Evolutionary conservation across 2,797 vertebrate species (phyloP).

Genomic region (Chaunax sp.): DNA sequence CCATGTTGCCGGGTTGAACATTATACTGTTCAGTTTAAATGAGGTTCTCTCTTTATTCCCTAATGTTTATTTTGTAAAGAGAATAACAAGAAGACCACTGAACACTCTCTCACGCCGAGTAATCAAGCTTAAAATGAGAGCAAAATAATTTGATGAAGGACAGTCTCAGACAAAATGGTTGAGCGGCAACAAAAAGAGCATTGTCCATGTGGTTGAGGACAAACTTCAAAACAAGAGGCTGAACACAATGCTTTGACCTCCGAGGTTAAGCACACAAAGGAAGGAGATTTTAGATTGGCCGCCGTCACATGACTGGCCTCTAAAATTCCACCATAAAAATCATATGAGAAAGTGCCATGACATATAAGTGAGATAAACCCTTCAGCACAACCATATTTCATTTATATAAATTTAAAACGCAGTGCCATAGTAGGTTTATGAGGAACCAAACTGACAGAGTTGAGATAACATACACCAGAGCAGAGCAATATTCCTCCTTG

Average conservation of each 20-base stretch:
- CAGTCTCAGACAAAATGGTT: constrained; percentile 59
- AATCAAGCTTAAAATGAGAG: constrained; percentile 53
- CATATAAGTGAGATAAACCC: constrained; percentile 42
- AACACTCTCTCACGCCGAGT: constrained; percentile 46
- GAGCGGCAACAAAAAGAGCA: constrained; percentile 66
- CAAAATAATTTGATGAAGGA: constrained; percentile 69
- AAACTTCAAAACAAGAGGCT: constrained; percentile 72
- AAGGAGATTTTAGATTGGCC: constrained; percentile 56
- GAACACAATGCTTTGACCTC: constrained; percentile 76
- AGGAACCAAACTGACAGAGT: constrained; percentile 4
- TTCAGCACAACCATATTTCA: constrained; percentile 6
- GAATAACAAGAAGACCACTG: constrained; percentile 50
- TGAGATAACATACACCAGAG: constrained; percentile 15
- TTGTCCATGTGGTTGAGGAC: constrained; percentile 70
- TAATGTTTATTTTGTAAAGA: constrained; percentile 49
- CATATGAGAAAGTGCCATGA: constrained; percentile 31
- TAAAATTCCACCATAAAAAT: constrained; percentile 50
- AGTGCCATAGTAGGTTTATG: background rate
- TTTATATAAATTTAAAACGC: background rate
- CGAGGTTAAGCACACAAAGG: constrained; percentile 72
- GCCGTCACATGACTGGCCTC: constrained; percentile 44
- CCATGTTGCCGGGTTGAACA: background rate
- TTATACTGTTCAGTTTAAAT: constrained; percentile 17
- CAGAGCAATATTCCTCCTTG: constrained; percentile 2
- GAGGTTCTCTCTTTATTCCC: constrained; percentile 17